Percentiles rank a stretch among this genome's conserved stretches.
Conservation (phyloP, 2,888 invertebrate genomes). For the Subacronicta megacephala region DNA sequence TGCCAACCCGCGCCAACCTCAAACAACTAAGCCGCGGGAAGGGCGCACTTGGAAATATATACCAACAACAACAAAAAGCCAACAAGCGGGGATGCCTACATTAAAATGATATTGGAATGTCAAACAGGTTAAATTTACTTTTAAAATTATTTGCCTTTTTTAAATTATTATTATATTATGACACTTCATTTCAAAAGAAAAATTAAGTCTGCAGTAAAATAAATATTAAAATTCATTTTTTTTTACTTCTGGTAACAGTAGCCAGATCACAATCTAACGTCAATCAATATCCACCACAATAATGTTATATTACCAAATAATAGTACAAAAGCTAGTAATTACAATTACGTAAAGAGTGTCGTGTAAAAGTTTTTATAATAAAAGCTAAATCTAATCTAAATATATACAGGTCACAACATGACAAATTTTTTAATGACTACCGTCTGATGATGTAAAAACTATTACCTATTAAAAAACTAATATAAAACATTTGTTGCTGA, state of each 20-base stretch:
- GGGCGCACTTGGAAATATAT: constrained; percentile 70
- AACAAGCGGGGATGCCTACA: constrained; percentile 64
- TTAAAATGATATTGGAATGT: constrained; percentile 26
- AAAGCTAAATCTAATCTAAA: not conserved
- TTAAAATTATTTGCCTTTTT: not conserved
- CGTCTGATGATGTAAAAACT: no score
- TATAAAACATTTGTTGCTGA: no score
- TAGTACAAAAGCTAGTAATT: not conserved
- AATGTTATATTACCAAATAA: not conserved
- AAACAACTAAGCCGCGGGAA: constrained; percentile 72
- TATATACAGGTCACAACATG: no score
- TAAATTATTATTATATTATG: not conserved
- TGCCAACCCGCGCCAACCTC: constrained; percentile 51
- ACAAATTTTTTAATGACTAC: no score
- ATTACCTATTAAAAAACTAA: no score
- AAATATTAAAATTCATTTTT: not conserved
- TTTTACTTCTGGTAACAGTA: not conserved
- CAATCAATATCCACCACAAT: not conserved
- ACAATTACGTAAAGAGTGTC: not conserved
- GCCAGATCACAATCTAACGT: not conserved
- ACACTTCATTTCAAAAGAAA: not conserved
- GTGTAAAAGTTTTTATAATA: not conserved
- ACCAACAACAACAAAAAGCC: no score
- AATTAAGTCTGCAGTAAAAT: not conserved
- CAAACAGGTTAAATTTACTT: not conserved